Percentiles rank a stretch among this genome's conserved stretches.
Conservation (phyloP, 2,113 vertebrate genomes). For the Mesoclemmys tuberculata region DNA sequence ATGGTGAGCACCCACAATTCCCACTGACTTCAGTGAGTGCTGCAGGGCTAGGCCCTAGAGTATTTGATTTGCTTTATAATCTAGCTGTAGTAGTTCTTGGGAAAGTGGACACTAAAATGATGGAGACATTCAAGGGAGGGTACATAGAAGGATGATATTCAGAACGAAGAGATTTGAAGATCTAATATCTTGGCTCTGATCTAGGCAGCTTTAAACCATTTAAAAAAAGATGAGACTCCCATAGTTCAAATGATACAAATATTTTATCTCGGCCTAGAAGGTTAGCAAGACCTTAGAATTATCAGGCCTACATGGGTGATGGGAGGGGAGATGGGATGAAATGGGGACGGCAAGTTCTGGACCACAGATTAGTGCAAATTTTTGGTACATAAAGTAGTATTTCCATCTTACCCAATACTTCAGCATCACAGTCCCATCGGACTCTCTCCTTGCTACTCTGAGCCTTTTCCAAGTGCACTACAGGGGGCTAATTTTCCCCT, state of each 20-base stretch:
- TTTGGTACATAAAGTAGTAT: background rate
- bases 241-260: background rate
- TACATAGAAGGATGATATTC: background rate
- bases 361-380: background rate
- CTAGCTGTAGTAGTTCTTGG: slow-evolving; percentile 22
- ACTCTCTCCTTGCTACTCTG: background rate
- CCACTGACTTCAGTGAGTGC: background rate
- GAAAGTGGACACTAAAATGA: slow-evolving; percentile 1
- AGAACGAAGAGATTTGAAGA: background rate
- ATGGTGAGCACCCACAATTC: background rate
- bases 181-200: background rate
- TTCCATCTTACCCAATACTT: background rate
- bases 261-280: background rate
- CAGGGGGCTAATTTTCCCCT: background rate
- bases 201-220: background rate
- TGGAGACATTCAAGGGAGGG: background rate
- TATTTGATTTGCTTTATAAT: slow-evolving; percentile 46
- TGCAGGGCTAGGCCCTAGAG: slow-evolving; percentile 25
- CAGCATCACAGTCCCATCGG: background rate
- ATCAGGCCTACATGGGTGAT: background rate
- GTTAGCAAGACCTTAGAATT: background rate
- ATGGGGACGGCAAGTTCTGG: background rate
- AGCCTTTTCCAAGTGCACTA: background rate
- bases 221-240: background rate
- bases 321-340: background rate